phyloP scores from a whole-genome alignment of 2,797 vertebrate species.

The Dryobates pubescens region DNA sequence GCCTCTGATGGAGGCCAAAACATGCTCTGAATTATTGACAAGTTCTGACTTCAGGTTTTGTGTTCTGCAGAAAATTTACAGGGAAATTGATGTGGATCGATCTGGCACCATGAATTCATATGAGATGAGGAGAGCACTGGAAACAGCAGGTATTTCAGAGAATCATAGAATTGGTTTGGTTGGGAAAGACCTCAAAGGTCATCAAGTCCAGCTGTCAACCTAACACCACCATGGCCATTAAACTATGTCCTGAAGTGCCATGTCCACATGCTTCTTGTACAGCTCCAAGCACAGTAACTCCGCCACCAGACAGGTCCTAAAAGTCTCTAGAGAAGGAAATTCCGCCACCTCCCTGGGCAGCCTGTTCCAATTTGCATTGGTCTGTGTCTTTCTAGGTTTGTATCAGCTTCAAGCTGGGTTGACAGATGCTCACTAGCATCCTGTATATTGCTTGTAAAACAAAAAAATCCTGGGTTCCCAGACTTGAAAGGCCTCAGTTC shows the following conservation, averaged over 20 bases:
- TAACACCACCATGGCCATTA: too few relatives aligned
- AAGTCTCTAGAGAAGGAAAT: too few relatives aligned
- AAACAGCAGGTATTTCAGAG: conserved; percentile 80
- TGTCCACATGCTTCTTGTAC: too few relatives aligned
- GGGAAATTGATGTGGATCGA: conserved; percentile 83
- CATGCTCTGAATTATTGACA: not conserved
- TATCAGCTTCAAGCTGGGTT: not conserved
- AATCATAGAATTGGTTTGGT: too few relatives aligned
- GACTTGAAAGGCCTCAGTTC: not conserved
- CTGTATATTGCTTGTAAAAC: not conserved
- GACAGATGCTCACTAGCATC: not conserved
- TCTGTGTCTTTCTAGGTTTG: not conserved
- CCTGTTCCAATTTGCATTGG: not conserved
- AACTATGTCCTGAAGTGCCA: too few relatives aligned
- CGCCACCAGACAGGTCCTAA: too few relatives aligned
- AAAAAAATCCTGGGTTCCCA: not conserved
- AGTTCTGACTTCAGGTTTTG: not conserved
- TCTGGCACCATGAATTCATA: conserved; percentile 89
- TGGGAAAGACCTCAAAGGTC: too few relatives aligned
- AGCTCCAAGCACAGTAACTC: too few relatives aligned
- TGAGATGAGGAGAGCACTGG: conserved; percentile 86
- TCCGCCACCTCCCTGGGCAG: too few relatives aligned
- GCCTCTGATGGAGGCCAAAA: not conserved
- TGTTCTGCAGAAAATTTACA: conserved; percentile 83
- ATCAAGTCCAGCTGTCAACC: too few relatives aligned